Conservation (phyloP, 2,888 invertebrate genomes). For the Antheraea yamamai region DNA sequence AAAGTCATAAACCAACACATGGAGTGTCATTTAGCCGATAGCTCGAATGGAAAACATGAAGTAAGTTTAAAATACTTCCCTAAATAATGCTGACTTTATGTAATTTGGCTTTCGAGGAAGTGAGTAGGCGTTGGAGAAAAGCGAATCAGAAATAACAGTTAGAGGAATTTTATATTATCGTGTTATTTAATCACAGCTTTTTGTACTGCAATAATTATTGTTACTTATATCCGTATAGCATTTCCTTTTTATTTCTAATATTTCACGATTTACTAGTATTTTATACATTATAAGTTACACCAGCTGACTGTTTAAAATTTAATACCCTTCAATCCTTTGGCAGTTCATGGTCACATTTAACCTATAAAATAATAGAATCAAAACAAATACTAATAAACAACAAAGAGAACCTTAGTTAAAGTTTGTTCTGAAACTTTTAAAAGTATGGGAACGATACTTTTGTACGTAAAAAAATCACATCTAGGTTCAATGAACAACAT, state of each 20-base stretch:
- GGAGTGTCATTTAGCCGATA: background rate
- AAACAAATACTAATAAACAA: no score
- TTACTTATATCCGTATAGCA: background rate
- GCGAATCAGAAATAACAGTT: background rate
- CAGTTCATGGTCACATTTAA: no score
- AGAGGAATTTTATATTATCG: background rate
- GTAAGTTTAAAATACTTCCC: slow-evolving; percentile 17
- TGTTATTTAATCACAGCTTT: background rate
- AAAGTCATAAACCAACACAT: slow-evolving; percentile 10
- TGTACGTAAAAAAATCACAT: no score
- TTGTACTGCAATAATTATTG: background rate
- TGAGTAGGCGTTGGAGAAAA: background rate
- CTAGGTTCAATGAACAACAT: no score
- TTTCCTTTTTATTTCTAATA: background rate
- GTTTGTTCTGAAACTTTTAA: no score
- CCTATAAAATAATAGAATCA: no score
- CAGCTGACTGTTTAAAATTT: no score
- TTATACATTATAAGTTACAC: no score
- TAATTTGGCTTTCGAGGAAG: slow-evolving; percentile 10
- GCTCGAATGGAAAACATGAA: slow-evolving; percentile 3
- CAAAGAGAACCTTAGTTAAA: no score
- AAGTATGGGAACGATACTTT: no score
- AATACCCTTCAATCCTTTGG: no score
- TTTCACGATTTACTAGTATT: background rate
- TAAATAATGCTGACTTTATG: slow-evolving; percentile 17